Base-by-base conservation (phyloP, 2,797 vertebrate species). In the Enteromius trimaculatus region DNA sequence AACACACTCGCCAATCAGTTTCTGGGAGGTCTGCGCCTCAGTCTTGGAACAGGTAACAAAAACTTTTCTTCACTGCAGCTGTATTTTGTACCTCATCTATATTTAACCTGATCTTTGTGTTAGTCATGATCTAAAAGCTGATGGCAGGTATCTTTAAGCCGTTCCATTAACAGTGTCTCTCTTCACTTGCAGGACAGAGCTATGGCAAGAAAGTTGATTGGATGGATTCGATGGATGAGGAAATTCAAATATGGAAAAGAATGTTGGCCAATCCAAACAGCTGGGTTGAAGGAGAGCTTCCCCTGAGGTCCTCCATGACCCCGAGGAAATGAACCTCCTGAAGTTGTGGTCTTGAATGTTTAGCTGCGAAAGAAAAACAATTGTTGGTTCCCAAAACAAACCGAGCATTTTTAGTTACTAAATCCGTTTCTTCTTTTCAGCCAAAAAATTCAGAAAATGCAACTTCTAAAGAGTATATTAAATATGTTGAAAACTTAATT, bases 1-100 rank as follows among this genome's bases (percentile, higher is more conserved):
- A 89, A 90, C 83, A 88, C 77, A 13, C 87, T 92, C 39, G 80
- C 88, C 81, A 91, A 91, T 84, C 90, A 91, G 86, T 92, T 91
- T 83, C 87, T 90, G 0, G 90, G 90, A 77, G 90, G 90, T 23
- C 60, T 88, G 23, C 86, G 89, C 1, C 88, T 90, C 69, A 78
- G 90, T 70, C 85, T 88, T 17, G 89, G 90, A 80, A 87, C 86
- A 85, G 89, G 90, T 89, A 37, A 51, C 11, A 14, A 58, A 66
- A 77, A 2, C 13, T 9, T 39, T 44, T 44, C 23, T 23, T 34
- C 3, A 51, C 21, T 75, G 62, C 70, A 71, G 8, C 11, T 49
- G 26, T 37, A 26, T 31, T 53, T 70, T 69, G 10, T 23, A 23
- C 14, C 42, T 26, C 13, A 53, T 75, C 31, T 49, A 13, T 39